Conservation (phyloP, 1,140 invertebrate genomes). For the Gerris buenoi region DNA sequence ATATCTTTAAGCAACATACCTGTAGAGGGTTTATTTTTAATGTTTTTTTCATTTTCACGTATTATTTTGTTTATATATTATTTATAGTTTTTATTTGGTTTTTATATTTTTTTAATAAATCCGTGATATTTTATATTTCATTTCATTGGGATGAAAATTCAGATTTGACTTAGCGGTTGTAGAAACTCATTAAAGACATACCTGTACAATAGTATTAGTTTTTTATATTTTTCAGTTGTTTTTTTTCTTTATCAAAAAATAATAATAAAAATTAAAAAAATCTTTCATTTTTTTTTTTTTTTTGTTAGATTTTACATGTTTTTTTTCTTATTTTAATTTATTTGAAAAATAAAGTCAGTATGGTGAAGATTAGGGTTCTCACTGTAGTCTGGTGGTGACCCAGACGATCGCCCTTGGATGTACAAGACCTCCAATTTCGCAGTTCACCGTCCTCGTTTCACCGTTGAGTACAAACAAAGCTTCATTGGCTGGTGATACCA, state of each 20-base stretch:
- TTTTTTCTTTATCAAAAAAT: neutral
- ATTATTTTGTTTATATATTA: neutral
- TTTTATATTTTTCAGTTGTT: neutral
- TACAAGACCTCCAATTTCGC: conserved; percentile 52
- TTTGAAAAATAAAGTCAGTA: too few relatives aligned
- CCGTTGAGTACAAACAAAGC: conserved; percentile 60
- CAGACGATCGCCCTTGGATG: conserved; percentile 50
- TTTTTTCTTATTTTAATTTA: too few relatives aligned
- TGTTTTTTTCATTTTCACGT: neutral
- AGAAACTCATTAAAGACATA: neutral
- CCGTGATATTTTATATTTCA: too few relatives aligned
- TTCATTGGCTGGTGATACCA: conserved; percentile 56
- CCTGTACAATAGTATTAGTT: too few relatives aligned
- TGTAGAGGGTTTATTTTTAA: neutral
- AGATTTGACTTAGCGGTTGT: neutral
- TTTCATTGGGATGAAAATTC: too few relatives aligned
- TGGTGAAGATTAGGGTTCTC: neutral
- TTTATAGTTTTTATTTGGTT: too few relatives aligned
- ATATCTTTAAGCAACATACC: neutral
- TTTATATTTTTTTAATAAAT: too few relatives aligned
- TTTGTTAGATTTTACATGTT: too few relatives aligned
- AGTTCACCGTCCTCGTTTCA: conserved; percentile 55
- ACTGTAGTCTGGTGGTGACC: conserved; percentile 35
- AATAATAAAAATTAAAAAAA: neutral
- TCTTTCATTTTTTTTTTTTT: neutral